Percentiles rank a stretch among this genome's conserved stretches.
These are phyloP conservation scores for Cirrhinus molitorella DNA, from an alignment of 2,797 vertebrate genomes.

Conservation along the genomic window DNA sequence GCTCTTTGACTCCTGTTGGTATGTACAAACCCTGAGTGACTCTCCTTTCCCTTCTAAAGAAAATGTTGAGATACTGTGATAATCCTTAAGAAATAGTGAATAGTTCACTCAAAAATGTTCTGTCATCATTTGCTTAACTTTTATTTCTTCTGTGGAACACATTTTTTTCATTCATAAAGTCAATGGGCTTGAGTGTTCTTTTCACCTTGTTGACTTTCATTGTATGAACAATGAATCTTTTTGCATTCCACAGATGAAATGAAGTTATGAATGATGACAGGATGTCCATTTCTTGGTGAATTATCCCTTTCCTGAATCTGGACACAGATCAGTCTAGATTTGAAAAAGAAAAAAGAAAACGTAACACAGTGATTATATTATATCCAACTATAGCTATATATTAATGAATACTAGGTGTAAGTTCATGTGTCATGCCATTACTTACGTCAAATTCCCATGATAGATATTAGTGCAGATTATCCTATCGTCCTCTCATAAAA, in stretches of 20 bases:
- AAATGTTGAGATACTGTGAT: slow-evolving; percentile 53
- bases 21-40: slow-evolving; percentile 60
- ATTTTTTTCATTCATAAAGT: background rate
- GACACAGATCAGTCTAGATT: slow-evolving; percentile 34
- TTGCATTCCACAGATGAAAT: background rate
- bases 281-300: background rate
- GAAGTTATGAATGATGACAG: background rate
- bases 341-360: slow-evolving; percentile 2
- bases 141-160: slow-evolving; percentile 6
- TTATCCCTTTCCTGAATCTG: slow-evolving; percentile 15
- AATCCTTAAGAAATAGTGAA: slow-evolving; percentile 63
- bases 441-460: slow-evolving; percentile 14
- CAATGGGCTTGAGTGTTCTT: background rate
- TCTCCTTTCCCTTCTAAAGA: slow-evolving; percentile 43
- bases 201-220: background rate
- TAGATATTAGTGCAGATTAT: slow-evolving; percentile 51
- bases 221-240: background rate
- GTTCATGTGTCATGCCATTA: slow-evolving; percentile 30
- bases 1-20: slow-evolving; percentile 50
- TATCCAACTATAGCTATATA: slow-evolving; percentile 38
- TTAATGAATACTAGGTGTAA: slow-evolving; percentile 34
- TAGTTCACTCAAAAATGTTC: slow-evolving; percentile 10
- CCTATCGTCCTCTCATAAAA: slow-evolving; percentile 65
- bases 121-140: background rate
- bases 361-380: slow-evolving; percentile 42